These are phyloP conservation scores for Alviniconcha marisindica DNA, from an alignment of 1,140 invertebrate genomes.

Conservation along the genomic window DNA sequence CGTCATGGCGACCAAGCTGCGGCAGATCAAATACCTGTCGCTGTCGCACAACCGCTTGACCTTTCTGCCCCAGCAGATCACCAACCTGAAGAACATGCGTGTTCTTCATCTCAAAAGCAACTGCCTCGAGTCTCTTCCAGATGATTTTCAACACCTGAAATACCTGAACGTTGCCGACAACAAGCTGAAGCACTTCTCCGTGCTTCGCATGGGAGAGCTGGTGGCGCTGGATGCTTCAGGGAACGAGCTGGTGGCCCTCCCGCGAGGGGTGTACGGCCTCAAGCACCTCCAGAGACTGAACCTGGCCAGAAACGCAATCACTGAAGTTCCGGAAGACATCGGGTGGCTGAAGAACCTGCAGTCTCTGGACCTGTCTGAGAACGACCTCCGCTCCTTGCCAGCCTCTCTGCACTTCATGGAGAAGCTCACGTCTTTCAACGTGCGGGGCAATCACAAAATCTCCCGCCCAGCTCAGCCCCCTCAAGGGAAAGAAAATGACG, in stretches of 20 bases:
- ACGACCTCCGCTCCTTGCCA: conserved; percentile 63
- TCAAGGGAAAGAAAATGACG: conserved; percentile 5
- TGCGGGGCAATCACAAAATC: conserved; percentile 61
- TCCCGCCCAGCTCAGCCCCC: background rate
- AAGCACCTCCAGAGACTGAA: conserved; percentile 60
- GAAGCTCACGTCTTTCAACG: conserved; percentile 66
- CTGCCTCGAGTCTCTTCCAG: conserved; percentile 58
- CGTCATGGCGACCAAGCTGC: conserved; percentile 47
- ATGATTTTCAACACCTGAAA: conserved; percentile 58
- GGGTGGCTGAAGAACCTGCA: conserved; percentile 62
- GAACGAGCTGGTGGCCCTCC: conserved; percentile 67
- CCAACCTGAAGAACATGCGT: conserved; percentile 55
- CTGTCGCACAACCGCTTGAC: conserved; percentile 64
- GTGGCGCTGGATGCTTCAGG: conserved; percentile 33
- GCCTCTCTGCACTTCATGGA: conserved; percentile 62
- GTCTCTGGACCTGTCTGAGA: conserved; percentile 68
- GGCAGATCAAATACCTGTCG: conserved; percentile 62
- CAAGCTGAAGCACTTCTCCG: conserved; percentile 62
- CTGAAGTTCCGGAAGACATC: conserved; percentile 66
- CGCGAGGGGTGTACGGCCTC: conserved; percentile 63
- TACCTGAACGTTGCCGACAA: conserved; percentile 69
- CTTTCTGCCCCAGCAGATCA: conserved; percentile 58
- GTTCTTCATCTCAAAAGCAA: conserved; percentile 68
- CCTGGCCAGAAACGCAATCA: conserved; percentile 64
- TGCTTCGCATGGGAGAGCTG: conserved; percentile 39